Percentiles rank a stretch among this genome's conserved stretches.
Evolutionary conservation across 1,140 invertebrate genomes (phyloP).

Genomic region (Pantala flavescens): DNA sequence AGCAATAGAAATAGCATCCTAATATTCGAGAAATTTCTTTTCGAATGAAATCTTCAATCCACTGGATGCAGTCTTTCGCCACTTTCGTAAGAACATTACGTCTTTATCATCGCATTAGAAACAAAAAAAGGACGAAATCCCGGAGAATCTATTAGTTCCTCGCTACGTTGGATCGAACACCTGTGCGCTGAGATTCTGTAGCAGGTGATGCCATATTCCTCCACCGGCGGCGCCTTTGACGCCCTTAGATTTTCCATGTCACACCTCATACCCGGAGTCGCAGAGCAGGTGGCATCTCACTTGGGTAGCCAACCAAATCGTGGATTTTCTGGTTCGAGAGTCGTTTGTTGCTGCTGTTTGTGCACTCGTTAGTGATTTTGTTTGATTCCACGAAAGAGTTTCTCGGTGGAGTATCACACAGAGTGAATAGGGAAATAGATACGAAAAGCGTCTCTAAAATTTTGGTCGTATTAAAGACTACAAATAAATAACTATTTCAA

Average conservation of each 20-base stretch:
- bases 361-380: too few species aligned
- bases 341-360: neutral
- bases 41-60: too few species aligned
- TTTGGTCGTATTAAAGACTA: too few species aligned
- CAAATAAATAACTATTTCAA: too few species aligned
- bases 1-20: too few species aligned
- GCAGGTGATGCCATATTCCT: neutral
- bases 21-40: too few species aligned
- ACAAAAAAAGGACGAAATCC: neutral
- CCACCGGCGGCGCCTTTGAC: neutral
- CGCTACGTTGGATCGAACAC: neutral
- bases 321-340: slow-evolving; percentile 1
- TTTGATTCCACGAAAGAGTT: too few species aligned
- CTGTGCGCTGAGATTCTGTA: neutral
- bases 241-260: neutral
- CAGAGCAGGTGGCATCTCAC: slow-evolving; percentile 2
- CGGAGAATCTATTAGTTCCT: neutral
- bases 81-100: too few species aligned
- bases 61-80: too few species aligned
- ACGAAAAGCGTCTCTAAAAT: too few species aligned
- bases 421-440: too few species aligned
- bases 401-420: too few species aligned
- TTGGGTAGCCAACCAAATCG: neutral
- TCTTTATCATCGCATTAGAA: neutral
- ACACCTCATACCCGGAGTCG: neutral